Percentiles rank a stretch among this genome's conserved stretches.
Evolutionary conservation across 2,888 invertebrate genomes (phyloP).

Genomic region (Amblyjoppa fuscipennis): DNA sequence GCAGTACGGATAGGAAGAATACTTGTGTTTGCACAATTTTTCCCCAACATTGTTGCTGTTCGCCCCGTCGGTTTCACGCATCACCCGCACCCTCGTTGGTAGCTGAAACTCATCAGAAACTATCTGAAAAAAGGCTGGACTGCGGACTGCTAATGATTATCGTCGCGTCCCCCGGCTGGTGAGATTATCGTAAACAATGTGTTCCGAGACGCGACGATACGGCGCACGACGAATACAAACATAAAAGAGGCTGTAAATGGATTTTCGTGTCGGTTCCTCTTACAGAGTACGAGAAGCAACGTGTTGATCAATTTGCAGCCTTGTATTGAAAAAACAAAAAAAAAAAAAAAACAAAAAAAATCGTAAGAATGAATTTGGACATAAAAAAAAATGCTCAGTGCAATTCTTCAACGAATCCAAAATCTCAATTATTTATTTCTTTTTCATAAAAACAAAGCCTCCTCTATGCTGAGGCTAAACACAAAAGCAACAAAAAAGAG

Average conservation of each 20-base stretch:
- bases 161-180: constrained; percentile 53
- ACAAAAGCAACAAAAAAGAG: neutral
- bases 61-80: constrained; percentile 89
- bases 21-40: constrained; percentile 94
- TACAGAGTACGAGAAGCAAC: neutral
- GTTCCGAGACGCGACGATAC: constrained; percentile 59
- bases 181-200: neutral
- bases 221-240: constrained; percentile 51
- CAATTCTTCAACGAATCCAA: too few species aligned
- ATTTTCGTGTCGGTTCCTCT: neutral
- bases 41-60: constrained; percentile 86
- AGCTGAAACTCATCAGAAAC: constrained; percentile 82
- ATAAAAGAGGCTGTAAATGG: constrained; percentile 35
- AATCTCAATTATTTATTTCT: neutral
- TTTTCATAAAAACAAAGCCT: neutral
- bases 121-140: constrained; percentile 47
- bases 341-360: neutral
- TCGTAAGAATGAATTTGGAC: neutral
- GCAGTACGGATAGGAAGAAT: constrained; percentile 95
- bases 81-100: constrained; percentile 90
- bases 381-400: too few species aligned
- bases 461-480: neutral
- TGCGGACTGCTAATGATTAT: constrained; percentile 15
- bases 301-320: neutral
- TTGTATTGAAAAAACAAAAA: constrained; percentile 4